Evolutionary conservation across 2,113 vertebrate species (phyloP), one percentile per base, ranked within the genome.

Genomic region (Festucalex cinctus): DNA sequence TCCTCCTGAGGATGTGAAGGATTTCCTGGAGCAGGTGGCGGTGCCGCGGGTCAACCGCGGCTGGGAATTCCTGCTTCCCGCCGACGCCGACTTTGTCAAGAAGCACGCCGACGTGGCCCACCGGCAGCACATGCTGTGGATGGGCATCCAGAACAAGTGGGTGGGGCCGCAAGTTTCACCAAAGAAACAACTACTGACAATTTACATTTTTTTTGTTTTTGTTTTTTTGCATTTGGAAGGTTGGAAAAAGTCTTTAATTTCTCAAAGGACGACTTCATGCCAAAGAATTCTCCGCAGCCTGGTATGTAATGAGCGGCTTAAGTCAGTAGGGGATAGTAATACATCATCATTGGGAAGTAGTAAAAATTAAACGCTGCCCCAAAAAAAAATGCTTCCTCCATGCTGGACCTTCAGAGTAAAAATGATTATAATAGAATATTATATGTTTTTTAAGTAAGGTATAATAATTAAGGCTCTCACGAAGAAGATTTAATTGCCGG

Each of bases 131-230:
- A 98, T 99, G 97, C 92, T 99, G 74, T 99, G 97, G 97, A 90
- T 93, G 9, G 97, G 97, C 81, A 97, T 99, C 80, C 96, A 98
- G 91, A 94, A 94, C 86, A 98, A 98, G 97, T 99, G 93, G 85
- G 92, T 83, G 3, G 5, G 46, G 14, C 22, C 26, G 3, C 5
- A 39, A 10, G 9, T 41, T 62, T 43, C 3, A 10, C 48, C 32
- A 1, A n/a, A n/a, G n/a, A n/a, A n/a, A n/a, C n/a, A n/a, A n/a
- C n/a, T n/a, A n/a, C n/a, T n/a, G n/a, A n/a, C n/a, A n/a, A n/a
- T n/a, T n/a, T n/a, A n/a, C n/a, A n/a, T n/a, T n/a, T n/a, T n/a
- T n/a, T n/a, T n/a, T n/a, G n/a, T n/a, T n/a, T n/a, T n/a, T n/a
- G n/a, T n/a, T n/a, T n/a, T n/a, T n/a, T n/a, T n/a, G n/a, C n/a